A percentile compares a stretch with the other conserved stretches of the same genome.
Conservation (phyloP, 2,888 invertebrate genomes). For the Leptinotarsa tumamoca region DNA sequence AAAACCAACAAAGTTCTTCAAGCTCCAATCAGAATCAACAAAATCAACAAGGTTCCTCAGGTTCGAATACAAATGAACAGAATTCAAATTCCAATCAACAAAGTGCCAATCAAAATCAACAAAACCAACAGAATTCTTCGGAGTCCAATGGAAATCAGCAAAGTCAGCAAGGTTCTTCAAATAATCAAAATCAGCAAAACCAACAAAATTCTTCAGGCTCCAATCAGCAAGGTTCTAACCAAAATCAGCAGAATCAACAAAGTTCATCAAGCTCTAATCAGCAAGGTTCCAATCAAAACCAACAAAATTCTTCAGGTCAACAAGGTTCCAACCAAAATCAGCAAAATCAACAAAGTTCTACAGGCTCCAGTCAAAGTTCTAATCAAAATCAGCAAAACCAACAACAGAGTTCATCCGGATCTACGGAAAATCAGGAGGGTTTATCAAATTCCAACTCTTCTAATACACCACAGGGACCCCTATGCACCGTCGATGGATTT, state of each 20-base stretch:
- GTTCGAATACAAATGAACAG: constrained; percentile 31
- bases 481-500: constrained; percentile 77
- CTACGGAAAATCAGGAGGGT: constrained; percentile 36
- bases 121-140: constrained; percentile 34
- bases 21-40: constrained; percentile 33
- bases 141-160: constrained; percentile 35
- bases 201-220: constrained; percentile 28
- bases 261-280: constrained; percentile 24
- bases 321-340: constrained; percentile 35
- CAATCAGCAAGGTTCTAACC: constrained; percentile 35
- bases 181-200: constrained; percentile 43
- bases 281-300: neutral
- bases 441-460: constrained; percentile 24
- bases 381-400: constrained; percentile 42
- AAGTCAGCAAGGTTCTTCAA: constrained; percentile 41
- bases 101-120: constrained; percentile 23
- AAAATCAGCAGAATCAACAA: constrained; percentile 45
- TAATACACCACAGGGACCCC: constrained; percentile 4
- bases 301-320: constrained; percentile 27
- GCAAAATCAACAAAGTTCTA: constrained; percentile 40
- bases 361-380: constrained; percentile 37
- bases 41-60: neutral
- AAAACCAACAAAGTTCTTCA: constrained; percentile 32
- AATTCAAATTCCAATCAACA: constrained; percentile 28
- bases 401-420: constrained; percentile 34